Base-by-base conservation (phyloP, 1,140 invertebrate genomes). In the Drosophila nebulosa region DNA sequence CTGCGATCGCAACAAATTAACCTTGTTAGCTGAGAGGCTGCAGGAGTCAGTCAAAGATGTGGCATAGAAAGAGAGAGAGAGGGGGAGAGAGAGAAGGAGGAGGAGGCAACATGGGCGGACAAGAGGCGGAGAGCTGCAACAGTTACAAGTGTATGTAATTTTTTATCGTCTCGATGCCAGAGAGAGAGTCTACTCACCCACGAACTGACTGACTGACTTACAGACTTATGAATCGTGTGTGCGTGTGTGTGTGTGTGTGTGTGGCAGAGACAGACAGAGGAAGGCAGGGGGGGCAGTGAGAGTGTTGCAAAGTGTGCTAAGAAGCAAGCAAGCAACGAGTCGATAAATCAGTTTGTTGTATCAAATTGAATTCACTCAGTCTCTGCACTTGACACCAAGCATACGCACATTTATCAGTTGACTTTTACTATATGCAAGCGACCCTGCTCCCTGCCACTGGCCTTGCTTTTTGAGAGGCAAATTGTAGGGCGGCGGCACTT, bases 91-190 rank as follows among this genome's bases (percentile, higher is more conserved):
- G 57, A 30, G 53, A 21, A 18, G 24, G 56, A 18, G 24, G n/a
- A n/a, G n/a, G n/a, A n/a, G n/a, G 70, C 16, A n/a, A 9, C 24
- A 30, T 26, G 18, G 67, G 30, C 30, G 30, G 30, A 32, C 10
- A 32, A 63, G 32, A 26, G 39, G 22, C 39, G 21, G 32, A 52
- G 32, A 27, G 50, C 42, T 59, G 70, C 64, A 85, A 79, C 78
- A 86, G 83, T 86, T 72, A 86, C 81, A 88, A 81, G 83, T 88
- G 83, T 88, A 88, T 88, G 83, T 88, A 88, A 88, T 88, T 88
- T 88, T 88, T 88, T 88, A 88, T 88, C 83, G 81, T 86, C 81
- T 81, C 79, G 26, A 61, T 36, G 46, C 65, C 71, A 69, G 66
- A 60, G 39, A 69, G 66, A 60, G 39, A 56, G 30, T 32, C 56